phyloP scores from a whole-genome alignment of 2,888 invertebrate species.

The Sympetrum striolatum region DNA sequence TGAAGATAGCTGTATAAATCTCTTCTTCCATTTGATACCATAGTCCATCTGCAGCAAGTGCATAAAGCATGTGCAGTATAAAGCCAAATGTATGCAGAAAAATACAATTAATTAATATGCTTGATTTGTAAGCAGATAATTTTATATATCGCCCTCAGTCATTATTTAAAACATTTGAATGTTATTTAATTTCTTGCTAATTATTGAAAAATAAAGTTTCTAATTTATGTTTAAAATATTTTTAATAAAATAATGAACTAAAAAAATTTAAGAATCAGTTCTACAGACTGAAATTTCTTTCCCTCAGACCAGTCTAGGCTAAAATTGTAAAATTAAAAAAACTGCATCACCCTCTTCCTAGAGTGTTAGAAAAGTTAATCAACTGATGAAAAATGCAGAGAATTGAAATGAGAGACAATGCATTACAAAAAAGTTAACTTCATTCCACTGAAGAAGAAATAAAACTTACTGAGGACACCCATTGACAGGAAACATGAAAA shows the following conservation, averaged over 20 bases:
- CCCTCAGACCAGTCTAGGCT: slow-evolving; percentile 41
- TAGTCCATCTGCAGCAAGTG: slow-evolving; percentile 13
- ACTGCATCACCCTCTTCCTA: neutral
- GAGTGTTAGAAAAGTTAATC: neutral
- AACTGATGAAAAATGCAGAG: slow-evolving; percentile 6
- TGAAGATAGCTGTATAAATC: too few relatives aligned
- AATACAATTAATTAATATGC: neutral
- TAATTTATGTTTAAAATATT: too few relatives aligned
- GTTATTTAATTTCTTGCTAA: neutral
- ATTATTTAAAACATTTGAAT: neutral
- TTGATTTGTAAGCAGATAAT: neutral
- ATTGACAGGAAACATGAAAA: neutral
- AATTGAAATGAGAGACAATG: neutral
- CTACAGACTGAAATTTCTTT: neutral
- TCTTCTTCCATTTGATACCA: neutral
- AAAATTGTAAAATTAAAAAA: neutral
- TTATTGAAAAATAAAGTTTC: neutral
- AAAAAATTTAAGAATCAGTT: neutral
- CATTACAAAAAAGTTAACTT: neutral
- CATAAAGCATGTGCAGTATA: slow-evolving; percentile 18
- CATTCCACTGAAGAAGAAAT: neutral
- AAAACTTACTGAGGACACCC: neutral
- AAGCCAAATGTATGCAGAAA: neutral
- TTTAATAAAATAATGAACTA: too few relatives aligned
- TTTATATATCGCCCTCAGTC: neutral